phyloP scores from a whole-genome alignment of 2,113 vertebrate species.

The Anarhynchus alexandrinus region DNA sequence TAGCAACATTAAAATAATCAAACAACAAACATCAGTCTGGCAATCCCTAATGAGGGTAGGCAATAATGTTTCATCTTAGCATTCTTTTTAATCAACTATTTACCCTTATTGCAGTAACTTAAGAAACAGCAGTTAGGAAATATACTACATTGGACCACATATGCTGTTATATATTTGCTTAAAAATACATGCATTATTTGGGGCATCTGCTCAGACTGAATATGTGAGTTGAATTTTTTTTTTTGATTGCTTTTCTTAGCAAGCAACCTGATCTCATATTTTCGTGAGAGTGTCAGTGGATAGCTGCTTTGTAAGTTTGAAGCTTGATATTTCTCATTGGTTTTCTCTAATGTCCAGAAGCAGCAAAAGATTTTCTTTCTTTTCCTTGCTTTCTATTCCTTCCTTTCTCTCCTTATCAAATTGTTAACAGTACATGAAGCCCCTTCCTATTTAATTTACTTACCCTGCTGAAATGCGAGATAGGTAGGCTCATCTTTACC shows the following conservation, averaged over 20 bases:
- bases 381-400: neutral
- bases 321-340: neutral
- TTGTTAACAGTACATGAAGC: neutral
- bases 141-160: neutral
- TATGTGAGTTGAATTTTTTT: neutral
- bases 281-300: neutral
- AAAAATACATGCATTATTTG: neutral
- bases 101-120: neutral
- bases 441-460: neutral
- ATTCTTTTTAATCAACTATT: neutral
- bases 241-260: neutral
- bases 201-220: neutral
- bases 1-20: neutral
- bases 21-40: neutral
- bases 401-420: neutral
- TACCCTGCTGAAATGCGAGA: neutral
- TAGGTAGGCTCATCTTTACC: neutral
- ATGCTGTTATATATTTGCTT: neutral
- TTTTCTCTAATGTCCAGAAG: neutral
- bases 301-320: neutral
- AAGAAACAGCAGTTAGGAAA: neutral
- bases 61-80: neutral
- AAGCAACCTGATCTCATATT: neutral
- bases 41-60: neutral
- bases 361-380: neutral